A percentile compares a stretch with the other conserved stretches of the same genome.
These are phyloP conservation scores for Acrobasis consociella DNA, from an alignment of 2,888 invertebrate genomes.

Conservation along the genomic window DNA sequence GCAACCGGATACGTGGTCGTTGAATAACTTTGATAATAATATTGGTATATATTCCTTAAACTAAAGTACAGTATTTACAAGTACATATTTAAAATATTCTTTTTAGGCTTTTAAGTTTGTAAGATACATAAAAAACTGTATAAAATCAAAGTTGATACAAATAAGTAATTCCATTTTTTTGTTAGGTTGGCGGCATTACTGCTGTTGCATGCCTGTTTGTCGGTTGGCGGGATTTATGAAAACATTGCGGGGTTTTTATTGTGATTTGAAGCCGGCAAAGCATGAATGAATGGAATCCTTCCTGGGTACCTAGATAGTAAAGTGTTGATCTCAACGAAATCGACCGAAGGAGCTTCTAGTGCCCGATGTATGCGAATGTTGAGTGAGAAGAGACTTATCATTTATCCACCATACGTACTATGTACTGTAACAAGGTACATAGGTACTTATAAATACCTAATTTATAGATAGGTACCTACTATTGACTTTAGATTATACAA, in stretches of 20 bases:
- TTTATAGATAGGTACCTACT: too few species aligned
- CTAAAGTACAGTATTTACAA: neutral
- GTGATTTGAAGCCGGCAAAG: constrained; percentile 38
- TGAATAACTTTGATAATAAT: constrained; percentile 40
- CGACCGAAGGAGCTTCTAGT: too few species aligned
- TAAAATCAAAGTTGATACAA: neutral
- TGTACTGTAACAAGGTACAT: too few species aligned
- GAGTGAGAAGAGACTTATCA: too few species aligned
- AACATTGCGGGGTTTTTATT: constrained; percentile 40
- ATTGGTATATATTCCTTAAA: neutral
- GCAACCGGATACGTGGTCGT: constrained; percentile 61
- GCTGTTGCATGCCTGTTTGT: constrained; percentile 43
- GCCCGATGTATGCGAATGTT: too few species aligned
- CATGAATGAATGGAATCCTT: neutral
- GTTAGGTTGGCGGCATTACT: constrained; percentile 48
- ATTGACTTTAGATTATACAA: too few species aligned
- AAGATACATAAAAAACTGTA: neutral
- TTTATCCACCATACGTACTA: too few species aligned
- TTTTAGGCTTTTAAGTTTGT: neutral
- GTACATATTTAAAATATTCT: neutral
- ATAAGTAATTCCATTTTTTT: constrained; percentile 6
- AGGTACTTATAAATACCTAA: too few species aligned
- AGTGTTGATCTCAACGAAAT: neutral
- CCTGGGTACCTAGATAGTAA: neutral
- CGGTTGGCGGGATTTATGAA: constrained; percentile 52